Conservation (phyloP, 92 coral and sea anemone genomes). For the Epizoanthus stellaris region DNA sequence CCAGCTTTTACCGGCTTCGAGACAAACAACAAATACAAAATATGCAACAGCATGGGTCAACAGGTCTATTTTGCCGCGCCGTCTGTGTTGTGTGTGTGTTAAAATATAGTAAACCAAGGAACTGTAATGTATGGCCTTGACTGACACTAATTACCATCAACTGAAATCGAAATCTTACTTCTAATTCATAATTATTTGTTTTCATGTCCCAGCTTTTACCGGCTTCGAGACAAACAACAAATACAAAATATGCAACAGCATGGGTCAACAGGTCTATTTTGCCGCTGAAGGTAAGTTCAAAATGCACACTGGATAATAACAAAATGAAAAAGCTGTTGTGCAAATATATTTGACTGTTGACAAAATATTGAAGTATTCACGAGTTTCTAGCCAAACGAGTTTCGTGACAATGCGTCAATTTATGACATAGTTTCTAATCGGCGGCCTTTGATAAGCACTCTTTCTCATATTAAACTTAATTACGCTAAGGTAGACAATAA, state of each 20-base stretch:
- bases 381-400: no score
- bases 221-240: conserved; percentile 97
- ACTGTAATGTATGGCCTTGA: no score
- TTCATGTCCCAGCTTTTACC: conserved; percentile 73
- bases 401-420: no score
- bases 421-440: no score
- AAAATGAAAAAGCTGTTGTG: no score
- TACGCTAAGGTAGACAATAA: no score
- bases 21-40: conserved; percentile 88
- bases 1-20: conserved; percentile 97
- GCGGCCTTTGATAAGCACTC: no score
- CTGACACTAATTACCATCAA: not conserved
- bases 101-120: no score
- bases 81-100: no score
- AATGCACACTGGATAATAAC: not conserved
- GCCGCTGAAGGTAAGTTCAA: conserved; percentile 86
- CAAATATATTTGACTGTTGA: no score
- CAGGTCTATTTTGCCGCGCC: conserved; percentile 95
- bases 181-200: not conserved
- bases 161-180: not conserved
- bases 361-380: no score
- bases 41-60: conserved; percentile 91
- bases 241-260: conserved; percentile 86
- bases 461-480: no score
- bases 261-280: conserved; percentile 95